Conservation (phyloP, 2,797 vertebrate species). For the Manis javanica region DNA sequence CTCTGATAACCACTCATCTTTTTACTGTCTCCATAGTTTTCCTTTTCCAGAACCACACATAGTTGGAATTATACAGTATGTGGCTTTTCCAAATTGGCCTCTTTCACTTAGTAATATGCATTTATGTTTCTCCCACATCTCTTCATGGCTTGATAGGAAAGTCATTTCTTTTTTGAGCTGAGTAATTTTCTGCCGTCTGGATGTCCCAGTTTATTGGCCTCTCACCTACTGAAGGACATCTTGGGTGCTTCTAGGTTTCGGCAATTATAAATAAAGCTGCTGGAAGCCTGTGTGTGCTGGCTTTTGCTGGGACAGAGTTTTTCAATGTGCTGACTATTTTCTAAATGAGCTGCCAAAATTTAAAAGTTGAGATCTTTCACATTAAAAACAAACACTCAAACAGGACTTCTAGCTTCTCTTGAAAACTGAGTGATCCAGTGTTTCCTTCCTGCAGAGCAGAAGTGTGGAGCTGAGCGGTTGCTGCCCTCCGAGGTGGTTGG, state of each 20-base stretch:
- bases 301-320: background rate
- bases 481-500: accelerated
- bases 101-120: accelerated
- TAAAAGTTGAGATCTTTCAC: background rate
- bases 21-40: too few species aligned
- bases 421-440: accelerated
- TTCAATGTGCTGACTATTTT: background rate
- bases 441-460: accelerated
- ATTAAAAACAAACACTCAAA: background rate
- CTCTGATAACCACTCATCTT: background rate
- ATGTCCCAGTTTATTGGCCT: background rate
- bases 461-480: accelerated
- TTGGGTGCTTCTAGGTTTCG: background rate
- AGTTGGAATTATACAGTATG: accelerated
- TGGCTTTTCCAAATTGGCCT: background rate
- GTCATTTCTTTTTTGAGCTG: background rate
- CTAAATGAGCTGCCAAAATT: background rate
- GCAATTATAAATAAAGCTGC: background rate
- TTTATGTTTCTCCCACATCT: background rate
- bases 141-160: background rate
- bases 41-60: background rate
- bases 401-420: background rate
- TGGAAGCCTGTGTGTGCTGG: background rate
- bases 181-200: background rate
- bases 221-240: background rate